phyloP scores from a whole-genome alignment of 2,888 invertebrate genomes.

The Epinotia bilunana region DNA sequence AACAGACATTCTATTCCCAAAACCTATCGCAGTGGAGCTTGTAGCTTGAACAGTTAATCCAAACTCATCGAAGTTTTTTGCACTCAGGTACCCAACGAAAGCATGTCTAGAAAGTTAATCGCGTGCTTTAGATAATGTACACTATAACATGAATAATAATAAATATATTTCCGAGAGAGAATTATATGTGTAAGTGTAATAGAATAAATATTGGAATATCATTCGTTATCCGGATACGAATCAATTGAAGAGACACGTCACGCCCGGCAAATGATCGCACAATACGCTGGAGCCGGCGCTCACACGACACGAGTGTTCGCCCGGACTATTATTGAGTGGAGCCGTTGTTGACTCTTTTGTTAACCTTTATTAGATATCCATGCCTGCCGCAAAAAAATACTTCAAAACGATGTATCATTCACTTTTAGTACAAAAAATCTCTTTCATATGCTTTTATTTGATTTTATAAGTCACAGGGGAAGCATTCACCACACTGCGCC shows the following conservation, averaged over 20 bases:
- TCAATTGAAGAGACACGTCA: conserved; percentile 51
- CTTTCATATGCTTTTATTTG: conserved; percentile 15
- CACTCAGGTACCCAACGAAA: background rate
- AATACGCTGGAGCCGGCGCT: conserved; percentile 56
- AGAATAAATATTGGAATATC: conserved; percentile 15
- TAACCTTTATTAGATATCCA: conserved; percentile 61
- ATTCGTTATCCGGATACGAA: conserved; percentile 16
- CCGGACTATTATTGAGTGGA: conserved; percentile 49
- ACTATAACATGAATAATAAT: background rate
- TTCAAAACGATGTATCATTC: conserved; percentile 52
- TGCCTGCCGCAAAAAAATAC: conserved; percentile 51
- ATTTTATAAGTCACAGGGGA: conserved; percentile 7
- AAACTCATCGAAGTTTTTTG: background rate
- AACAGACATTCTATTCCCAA: too few relatives aligned
- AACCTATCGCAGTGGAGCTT: too few relatives aligned
- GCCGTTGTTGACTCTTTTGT: conserved; percentile 55
- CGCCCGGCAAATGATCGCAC: conserved; percentile 63
- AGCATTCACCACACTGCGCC: background rate
- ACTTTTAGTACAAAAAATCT: conserved; percentile 24
- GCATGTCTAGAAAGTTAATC: background rate
- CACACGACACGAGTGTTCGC: conserved; percentile 52
- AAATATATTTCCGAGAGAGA: background rate
- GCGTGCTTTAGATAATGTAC: background rate
- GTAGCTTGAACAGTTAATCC: background rate
- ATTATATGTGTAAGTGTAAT: too few relatives aligned